Base-by-base conservation (phyloP, 2,113 vertebrate species). In the Zosterops pallidus region DNA sequence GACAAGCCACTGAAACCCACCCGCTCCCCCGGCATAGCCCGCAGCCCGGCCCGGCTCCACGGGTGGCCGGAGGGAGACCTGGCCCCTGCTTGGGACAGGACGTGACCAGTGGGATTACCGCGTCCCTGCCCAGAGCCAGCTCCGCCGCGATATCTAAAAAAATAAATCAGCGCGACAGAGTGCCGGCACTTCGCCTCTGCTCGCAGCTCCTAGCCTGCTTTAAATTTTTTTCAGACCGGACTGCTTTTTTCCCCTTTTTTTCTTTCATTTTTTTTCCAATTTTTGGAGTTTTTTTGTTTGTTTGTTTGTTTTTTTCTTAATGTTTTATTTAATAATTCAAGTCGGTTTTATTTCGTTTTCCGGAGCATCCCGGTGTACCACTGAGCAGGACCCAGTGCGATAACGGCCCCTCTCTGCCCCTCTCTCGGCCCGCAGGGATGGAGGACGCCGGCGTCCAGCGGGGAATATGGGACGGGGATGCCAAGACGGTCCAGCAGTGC, bases 401-500 rank as follows among this genome's bases (percentile, higher is more conserved):
- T 82, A 71, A 84, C 69, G 9, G 5, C 37, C 19, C 70, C 21
- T 29, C 68, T 74, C 31, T 19, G 33, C 22, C 31, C 14, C 20
- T 74, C 50, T 46, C 41, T 94, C 76, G 70, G 7, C 86, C 88
- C 64, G 67, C 86, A 97, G 98, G 89, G 94, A 99, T 99, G 99
- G 99, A 99, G 97, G 99, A 99, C 95, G 97, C 98, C 63, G 98
- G 98, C 95, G 98, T 98, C 57, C 98, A 98, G 91, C 97, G 99
- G 96, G 97, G 98, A 94, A 92, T 98, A 71, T 99, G 99, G 99
- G 99, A 99, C 28, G 98, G 99, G 68, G 99, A 99, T 91, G 98
- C 99, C 96, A 99, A 99, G 91, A 98, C 98, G 26, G 99, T 99
- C 50, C 99, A 99, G 96, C 99, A 99, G 96, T 99, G 99, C 95